Percentiles rank a stretch among this genome's conserved stretches.
Evolutionary conservation across 2,888 invertebrate species (phyloP).

Genomic region (Coenonympha glycerion): DNA sequence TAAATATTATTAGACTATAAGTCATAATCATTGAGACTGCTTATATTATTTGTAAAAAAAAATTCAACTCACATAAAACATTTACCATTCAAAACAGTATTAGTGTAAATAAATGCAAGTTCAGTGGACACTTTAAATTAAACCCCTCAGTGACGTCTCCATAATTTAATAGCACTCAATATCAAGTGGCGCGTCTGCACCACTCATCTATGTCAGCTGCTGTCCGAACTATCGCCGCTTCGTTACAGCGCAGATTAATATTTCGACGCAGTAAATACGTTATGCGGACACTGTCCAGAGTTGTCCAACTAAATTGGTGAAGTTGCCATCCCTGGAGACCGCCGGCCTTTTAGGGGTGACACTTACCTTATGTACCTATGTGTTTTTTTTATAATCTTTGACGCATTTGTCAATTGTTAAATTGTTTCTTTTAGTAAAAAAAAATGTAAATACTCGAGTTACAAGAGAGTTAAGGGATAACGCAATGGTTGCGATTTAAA

Average conservation of each 20-base stretch:
- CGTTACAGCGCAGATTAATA: constrained; percentile 70
- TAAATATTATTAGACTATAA: no score
- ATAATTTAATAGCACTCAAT: constrained; percentile 4
- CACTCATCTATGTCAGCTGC: constrained; percentile 42
- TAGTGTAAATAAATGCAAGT: background rate
- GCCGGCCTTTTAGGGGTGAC: constrained; percentile 27
- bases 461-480: no score
- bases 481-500: no score
- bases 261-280: constrained; percentile 72
- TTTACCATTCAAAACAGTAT: no score
- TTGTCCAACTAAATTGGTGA: constrained; percentile 65
- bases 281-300: constrained; percentile 64
- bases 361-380: background rate
- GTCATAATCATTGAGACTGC: no score
- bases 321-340: constrained; percentile 64
- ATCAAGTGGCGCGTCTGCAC: constrained; percentile 32
- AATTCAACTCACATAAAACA: no score
- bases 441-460: no score
- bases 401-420: background rate
- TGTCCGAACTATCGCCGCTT: constrained; percentile 56
- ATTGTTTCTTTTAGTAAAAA: no score
- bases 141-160: background rate
- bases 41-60: no score
- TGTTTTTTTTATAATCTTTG: background rate
- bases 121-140: background rate